Evolutionary conservation across 64 coral and sea anemone species (phyloP), one percentile per base, ranked within the genome.

Genomic region (Pocillopora verrucosa): DNA sequence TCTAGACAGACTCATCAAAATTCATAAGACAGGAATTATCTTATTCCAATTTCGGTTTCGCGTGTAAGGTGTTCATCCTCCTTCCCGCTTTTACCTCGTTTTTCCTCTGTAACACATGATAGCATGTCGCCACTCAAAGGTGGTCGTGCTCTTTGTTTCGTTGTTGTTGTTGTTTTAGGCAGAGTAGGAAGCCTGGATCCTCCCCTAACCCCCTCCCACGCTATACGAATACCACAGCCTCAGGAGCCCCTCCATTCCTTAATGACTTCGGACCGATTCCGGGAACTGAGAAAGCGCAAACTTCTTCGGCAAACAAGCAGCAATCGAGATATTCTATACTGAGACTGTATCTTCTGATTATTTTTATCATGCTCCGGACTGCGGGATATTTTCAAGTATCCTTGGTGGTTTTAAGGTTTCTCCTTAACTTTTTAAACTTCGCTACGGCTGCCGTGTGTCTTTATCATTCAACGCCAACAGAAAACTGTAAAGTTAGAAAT

Each of bases 371-470:
- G 20, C 59, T 87, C 15, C 76, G 88, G 58, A 51, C 84, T 36
- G 72, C 80, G 14, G 79, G 70, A 36, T 75, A 76, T 81, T 20
- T 94, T 34, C 92, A 94, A 86, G 60, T 57, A 61, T 22, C 90
- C 62, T 67, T 90, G 73, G 80, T 90, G 17, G 20, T 94, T 64
- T 3, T 59, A 26, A 89, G 94, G 75, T 64, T 95, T 73, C 20
- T 88, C 13, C 85, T 95, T 13, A 80, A 92, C 63, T 13, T 95
- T 65, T 36, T 95, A 20, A 86, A 86, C 59, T 89, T 92, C 36
- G 63, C 89, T 17, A 61, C 94, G 22, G 35, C 90, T 2, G 87
- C 78, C 30, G 36, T 63, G 36, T 95, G 94, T 58, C 57, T 95
- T 37, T 95, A 95, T 80, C 63, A 92, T 34, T 78, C 78, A 51